These are phyloP conservation scores for Dromococcyx pavoninus DNA, from an alignment of 2,797 vertebrate species.

Conservation along the genomic window DNA sequence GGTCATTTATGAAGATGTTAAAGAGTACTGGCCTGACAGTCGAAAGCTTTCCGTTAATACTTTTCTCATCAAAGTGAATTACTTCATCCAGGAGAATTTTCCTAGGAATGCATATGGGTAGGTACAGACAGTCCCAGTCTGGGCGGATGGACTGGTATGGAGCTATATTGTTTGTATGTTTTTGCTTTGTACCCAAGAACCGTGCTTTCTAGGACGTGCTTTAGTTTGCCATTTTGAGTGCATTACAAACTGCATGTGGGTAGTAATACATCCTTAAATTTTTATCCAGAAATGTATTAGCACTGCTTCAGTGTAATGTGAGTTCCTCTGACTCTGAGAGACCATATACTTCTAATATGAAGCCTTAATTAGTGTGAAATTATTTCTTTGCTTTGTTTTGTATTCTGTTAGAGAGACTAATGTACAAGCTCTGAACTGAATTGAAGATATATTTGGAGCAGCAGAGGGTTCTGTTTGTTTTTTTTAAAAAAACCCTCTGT, in stretches of 20 bases:
- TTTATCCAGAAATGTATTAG: background rate
- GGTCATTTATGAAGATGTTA: too few species aligned
- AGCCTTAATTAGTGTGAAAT: background rate
- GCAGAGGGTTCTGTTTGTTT: background rate
- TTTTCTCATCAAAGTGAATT: background rate
- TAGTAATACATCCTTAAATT: background rate
- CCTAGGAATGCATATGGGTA: background rate
- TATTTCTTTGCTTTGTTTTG: background rate
- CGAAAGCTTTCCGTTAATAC: background rate
- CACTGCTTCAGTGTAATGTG: background rate
- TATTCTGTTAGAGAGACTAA: background rate
- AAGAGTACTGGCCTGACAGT: background rate
- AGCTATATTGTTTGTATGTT: background rate
- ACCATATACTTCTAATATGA: background rate
- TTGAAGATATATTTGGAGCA: background rate
- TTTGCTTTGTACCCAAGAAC: background rate
- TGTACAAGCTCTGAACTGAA: background rate
- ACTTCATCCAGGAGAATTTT: background rate
- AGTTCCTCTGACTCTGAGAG: background rate
- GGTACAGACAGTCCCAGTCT: background rate
- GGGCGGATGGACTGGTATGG: rapidly evolving
- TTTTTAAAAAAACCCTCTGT: background rate
- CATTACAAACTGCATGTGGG: background rate
- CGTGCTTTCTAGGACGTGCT: background rate
- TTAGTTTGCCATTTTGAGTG: background rate